phyloP scores from a whole-genome alignment of 1,140 invertebrate species.

The Philopotamus ludificatus region DNA sequence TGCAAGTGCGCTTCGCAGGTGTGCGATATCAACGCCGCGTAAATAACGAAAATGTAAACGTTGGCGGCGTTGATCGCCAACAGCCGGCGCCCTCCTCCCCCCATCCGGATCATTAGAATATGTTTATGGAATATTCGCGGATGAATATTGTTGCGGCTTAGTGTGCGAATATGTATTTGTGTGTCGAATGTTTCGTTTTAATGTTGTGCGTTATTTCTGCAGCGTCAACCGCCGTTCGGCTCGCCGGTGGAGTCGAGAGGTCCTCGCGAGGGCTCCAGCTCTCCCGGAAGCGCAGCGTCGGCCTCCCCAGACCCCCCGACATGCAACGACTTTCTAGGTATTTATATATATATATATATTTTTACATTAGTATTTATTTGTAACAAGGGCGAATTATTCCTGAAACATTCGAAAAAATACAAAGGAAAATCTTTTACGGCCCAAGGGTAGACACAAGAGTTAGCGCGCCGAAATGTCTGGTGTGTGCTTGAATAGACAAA shows the following conservation, averaged over 20 bases:
- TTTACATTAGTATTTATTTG: not conserved
- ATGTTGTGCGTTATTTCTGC: not conserved
- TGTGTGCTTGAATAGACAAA: too few relatives aligned
- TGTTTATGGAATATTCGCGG: not conserved
- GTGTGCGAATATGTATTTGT: not conserved
- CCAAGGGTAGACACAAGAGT: too few relatives aligned
- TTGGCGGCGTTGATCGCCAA: not conserved
- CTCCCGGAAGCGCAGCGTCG: constrained; percentile 52
- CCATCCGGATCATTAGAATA: not conserved
- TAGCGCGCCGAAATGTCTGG: too few relatives aligned
- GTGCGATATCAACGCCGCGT: too few relatives aligned
- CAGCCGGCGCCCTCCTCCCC: not conserved
- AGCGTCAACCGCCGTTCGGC: constrained; percentile 36
- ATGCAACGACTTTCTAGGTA: constrained; percentile 38
- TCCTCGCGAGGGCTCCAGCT: constrained; percentile 51
- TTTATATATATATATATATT: constrained; percentile 13
- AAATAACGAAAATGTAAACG: not conserved
- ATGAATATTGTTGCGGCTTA: not conserved
- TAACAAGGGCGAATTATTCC: too few relatives aligned
- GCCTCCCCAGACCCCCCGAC: constrained; percentile 49
- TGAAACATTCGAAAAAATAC: too few relatives aligned
- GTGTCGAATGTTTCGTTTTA: not conserved
- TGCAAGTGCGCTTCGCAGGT: too few relatives aligned
- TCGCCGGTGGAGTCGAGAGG: constrained; percentile 19
- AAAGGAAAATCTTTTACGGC: too few relatives aligned